Evolutionary conservation across 2,113 vertebrate genomes (phyloP), one percentile per base, ranked within the genome.

Genomic region (Macrotus californicus): DNA sequence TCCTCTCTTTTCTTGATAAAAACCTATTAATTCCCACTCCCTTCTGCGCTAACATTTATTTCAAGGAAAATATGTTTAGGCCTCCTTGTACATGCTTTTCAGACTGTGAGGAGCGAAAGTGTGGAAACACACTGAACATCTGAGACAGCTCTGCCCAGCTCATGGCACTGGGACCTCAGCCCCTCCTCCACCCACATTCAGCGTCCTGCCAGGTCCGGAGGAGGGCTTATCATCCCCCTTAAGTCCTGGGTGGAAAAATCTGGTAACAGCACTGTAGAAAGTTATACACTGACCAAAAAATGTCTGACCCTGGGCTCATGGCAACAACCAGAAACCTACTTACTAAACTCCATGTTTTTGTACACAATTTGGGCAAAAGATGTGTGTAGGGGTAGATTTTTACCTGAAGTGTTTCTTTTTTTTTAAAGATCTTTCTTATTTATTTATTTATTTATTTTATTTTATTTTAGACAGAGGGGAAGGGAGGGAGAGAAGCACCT

Each of bases 1-100:
- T 97, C 95, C 96, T 94, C 56, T 89, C 94, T 90, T 82, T 95
- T 90, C 94, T 95, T 96, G 97, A 97, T 97, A 97, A 97, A 97
- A 97, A 96, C 66, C 94, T 94, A 97, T 97, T 97, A 97, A 95
- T 96, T 97, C 92, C 97, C 41, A 97, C 97, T 97, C 96, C 97
- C 95, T 95, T 95, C 87, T 82, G 76, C 77, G 82, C 56, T 97
- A 96, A 96, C 95, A 88, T 96, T 92, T 80, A 87, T 90, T 94
- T 96, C 85, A 92, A 92, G 85, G 95, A 95, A 97, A 96, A 92
- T 94, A 79, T 90, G 84, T 77, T 85, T 92, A 92, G 92, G 61
- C 81, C 81, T 92, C 89, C 94, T 76, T 26, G 14, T 59, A 59
- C 81, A 52, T 85, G 89, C 82, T 83, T 70, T 87, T 97, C 91